Evolutionary conservation across 2,888 invertebrate species (phyloP).

Genomic region (Creontiades dilutus): DNA sequence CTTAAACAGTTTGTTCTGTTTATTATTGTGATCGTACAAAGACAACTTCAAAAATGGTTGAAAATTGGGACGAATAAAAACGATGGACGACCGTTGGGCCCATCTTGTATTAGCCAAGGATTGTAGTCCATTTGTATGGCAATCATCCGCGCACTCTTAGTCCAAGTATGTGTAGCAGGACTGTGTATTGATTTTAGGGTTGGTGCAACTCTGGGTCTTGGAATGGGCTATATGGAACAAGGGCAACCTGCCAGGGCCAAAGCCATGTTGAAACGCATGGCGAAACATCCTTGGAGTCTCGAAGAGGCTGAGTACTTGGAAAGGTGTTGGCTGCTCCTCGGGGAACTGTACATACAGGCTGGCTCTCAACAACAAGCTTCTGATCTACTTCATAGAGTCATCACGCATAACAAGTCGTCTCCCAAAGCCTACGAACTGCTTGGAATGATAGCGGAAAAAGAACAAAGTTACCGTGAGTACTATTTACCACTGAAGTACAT

Average conservation of each 20-base stretch:
- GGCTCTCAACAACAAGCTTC: conserved; percentile 88
- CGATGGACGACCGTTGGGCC: too few species aligned
- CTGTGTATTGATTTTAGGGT: conserved; percentile 72
- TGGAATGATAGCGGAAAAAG: conserved; percentile 93
- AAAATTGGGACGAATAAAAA: too few species aligned
- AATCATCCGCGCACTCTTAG: too few species aligned
- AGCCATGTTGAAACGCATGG: conserved; percentile 93
- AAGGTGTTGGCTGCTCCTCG: conserved; percentile 95
- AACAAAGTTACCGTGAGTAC: conserved; percentile 87
- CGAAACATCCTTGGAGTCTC: conserved; percentile 92
- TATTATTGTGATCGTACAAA: too few species aligned
- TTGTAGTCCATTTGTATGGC: too few species aligned
- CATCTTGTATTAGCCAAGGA: too few species aligned
- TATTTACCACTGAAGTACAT: too few species aligned
- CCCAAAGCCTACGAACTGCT: conserved; percentile 93
- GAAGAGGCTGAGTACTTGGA: conserved; percentile 98
- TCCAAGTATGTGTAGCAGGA: too few species aligned
- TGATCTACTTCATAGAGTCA: conserved; percentile 87
- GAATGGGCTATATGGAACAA: conserved; percentile 80
- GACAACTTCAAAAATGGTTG: too few species aligned
- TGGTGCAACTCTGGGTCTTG: conserved; percentile 76
- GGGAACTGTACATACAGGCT: conserved; percentile 91
- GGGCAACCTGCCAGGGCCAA: conserved; percentile 95
- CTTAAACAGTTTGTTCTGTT: too few species aligned
- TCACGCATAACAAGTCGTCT: conserved; percentile 92